A percentile compares a stretch with the other conserved stretches of the same genome.
Evolutionary conservation across 2,113 vertebrate genomes (phyloP).

Genomic region (Seriola rivoliana): DNA sequence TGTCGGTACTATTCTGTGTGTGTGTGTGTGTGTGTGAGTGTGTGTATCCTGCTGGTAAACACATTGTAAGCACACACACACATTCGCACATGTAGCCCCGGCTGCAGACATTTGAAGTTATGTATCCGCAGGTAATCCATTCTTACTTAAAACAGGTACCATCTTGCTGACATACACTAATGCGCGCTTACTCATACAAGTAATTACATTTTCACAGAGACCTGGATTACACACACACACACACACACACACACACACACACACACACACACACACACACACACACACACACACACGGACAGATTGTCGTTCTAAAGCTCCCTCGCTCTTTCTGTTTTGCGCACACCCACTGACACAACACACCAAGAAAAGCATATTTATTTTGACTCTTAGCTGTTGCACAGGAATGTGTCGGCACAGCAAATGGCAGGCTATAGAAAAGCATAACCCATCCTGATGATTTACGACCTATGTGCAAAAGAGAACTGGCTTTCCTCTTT

Average conservation of each 20-base stretch:
- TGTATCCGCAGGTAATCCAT: constrained; percentile 72
- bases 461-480: constrained; percentile 71
- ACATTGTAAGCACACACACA: constrained; percentile 3
- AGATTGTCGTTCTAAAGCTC: constrained; percentile 63
- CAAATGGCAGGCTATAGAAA: constrained; percentile 78
- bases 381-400: constrained; percentile 75
- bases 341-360: constrained; percentile 66
- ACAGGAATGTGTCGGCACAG: constrained; percentile 75
- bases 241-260: constrained; percentile 50
- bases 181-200: constrained; percentile 80
- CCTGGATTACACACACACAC: constrained; percentile 68
- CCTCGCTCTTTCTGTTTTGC: constrained; percentile 50
- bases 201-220: constrained; percentile 80
- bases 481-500: constrained; percentile 50
- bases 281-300: constrained; percentile 35
- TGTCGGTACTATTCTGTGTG: constrained; percentile 8
- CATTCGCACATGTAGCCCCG: background rate
- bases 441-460: constrained; percentile 71
- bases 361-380: constrained; percentile 76
- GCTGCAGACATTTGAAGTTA: constrained; percentile 65
- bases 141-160: constrained; percentile 75
- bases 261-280: constrained; percentile 35
- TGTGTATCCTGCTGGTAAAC: constrained; percentile 33
- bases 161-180: constrained; percentile 76
- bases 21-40: constrained; percentile 13